Percentiles rank a stretch among this genome's conserved stretches.
Conservation (phyloP, 2,888 invertebrate genomes). For the Hypomecis atomaria region DNA sequence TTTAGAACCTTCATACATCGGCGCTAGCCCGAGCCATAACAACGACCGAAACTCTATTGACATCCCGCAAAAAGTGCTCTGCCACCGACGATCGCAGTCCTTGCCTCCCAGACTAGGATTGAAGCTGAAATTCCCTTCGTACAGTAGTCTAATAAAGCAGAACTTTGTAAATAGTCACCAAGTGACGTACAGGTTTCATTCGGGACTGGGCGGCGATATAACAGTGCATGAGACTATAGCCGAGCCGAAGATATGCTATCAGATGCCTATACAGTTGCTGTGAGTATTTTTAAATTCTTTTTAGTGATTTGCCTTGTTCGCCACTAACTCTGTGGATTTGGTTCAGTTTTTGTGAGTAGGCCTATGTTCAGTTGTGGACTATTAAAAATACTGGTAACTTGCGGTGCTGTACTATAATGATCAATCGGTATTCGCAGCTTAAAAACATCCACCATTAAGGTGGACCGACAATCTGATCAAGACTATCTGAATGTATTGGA, state of each 20-base stretch:
- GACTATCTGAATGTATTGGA: too few relatives aligned
- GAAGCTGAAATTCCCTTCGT: constrained; percentile 92
- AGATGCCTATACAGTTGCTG: constrained; percentile 94
- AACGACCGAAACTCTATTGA: constrained; percentile 74
- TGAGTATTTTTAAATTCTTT: constrained; percentile 79
- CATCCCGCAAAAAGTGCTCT: constrained; percentile 68
- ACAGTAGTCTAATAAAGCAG: constrained; percentile 88
- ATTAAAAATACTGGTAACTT: too few relatives aligned
- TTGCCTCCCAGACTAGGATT: constrained; percentile 92
- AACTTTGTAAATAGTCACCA: constrained; percentile 90
- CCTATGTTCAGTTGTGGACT: too few relatives aligned
- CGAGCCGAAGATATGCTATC: constrained; percentile 93
- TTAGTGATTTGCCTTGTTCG: too few relatives aligned
- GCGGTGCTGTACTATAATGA: too few relatives aligned
- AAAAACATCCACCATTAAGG: too few relatives aligned
- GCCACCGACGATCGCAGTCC: constrained; percentile 90
- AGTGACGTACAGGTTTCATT: constrained; percentile 94
- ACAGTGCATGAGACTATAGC: constrained; percentile 97
- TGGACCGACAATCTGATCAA: too few relatives aligned
- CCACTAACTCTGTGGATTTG: too few relatives aligned
- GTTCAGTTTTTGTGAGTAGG: too few relatives aligned
- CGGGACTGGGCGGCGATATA: constrained; percentile 95
- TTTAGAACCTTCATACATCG: constrained; percentile 89
- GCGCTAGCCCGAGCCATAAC: constrained; percentile 88
- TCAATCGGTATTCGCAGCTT: too few relatives aligned